These are phyloP conservation scores for Sebastes nivosus DNA, from an alignment of 2,797 vertebrate genomes.

Conservation along the genomic window DNA sequence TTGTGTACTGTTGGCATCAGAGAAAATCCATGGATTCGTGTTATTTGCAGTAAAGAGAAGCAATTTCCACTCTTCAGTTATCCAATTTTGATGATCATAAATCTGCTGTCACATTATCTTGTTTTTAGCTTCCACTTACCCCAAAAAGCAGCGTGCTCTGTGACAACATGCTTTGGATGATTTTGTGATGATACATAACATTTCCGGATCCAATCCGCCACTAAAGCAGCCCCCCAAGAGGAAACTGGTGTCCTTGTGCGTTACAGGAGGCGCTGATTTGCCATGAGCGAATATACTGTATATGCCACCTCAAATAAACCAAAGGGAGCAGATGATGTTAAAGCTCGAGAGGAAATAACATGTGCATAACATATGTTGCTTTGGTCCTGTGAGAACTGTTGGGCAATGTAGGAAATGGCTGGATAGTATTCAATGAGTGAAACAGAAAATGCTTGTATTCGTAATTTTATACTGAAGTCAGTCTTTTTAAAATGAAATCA, in stretches of 20 bases:
- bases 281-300: not conserved
- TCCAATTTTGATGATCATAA: not conserved
- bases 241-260: constrained; percentile 20
- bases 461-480: not conserved
- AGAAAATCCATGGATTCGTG: not conserved
- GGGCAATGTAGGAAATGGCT: not conserved
- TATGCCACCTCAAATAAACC: constrained; percentile 32
- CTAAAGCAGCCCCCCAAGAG: not conserved
- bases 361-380: constrained; percentile 28
- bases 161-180: not conserved
- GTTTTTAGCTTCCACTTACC: not conserved
- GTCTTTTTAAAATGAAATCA: not conserved
- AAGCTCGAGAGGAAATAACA: constrained; percentile 34
- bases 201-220: constrained; percentile 13
- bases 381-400: not conserved
- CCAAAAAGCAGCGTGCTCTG: not conserved
- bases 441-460: not conserved
- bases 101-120: not conserved
- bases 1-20: not conserved
- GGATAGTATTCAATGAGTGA: not conserved
- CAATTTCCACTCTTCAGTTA: not conserved
- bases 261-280: constrained; percentile 8
- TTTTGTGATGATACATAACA: constrained; percentile 16
- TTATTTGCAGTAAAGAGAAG: not conserved
- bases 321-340: constrained; percentile 20